Evolutionary conservation across 2,797 vertebrate species (phyloP), one percentile per base, ranked within the genome.

Genomic region (Molossus alvarezi): DNA sequence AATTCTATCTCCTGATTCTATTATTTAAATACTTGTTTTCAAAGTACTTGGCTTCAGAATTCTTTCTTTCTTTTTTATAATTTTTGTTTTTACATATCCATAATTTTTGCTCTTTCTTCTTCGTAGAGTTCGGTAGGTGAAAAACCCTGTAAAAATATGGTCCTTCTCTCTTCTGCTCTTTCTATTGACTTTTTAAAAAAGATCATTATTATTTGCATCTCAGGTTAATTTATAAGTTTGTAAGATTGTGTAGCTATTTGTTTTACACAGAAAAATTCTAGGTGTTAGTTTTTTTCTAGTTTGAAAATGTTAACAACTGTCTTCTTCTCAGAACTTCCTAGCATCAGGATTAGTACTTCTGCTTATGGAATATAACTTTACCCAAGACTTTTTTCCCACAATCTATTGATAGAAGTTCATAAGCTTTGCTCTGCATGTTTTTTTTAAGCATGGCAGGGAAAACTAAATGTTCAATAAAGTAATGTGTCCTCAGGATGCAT

Each of bases 1-100:
- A 89, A 87, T 83, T 79, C 51, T 62, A 18, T 57, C 25, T 93
- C 20, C 80, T 91, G 27, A 29, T 79, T 64, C 21, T 18, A 41
- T 77, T 77, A 29, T 91, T 88, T 76, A 84, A 79, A 97, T 62
- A 57, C 6, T 45, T 65, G 7, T 45, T 90, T 82, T 85, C 53
- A 82, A 69, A 62, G 18, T 71, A 57, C 25, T 53, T 71, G 14
- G 9, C 71, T 91, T 88, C 21, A 71, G 45, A 8, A n/a, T 79
- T 73, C 29, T 57, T 73, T 57, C 51, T 83, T 57, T n/a, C 6
- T 48, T 65, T 1, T 53, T 37, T 53, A 9, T 77, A 23, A 57
- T 77, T 81, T 90, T 89, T 71, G 9, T 2, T 80, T 94, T 94
- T 90, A 58, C 5, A 55, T 25, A 27, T 41, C 45, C 71, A 71